A percentile compares a stretch with the other conserved stretches of the same genome.
phyloP scores from a whole-genome alignment of 2,888 invertebrate genomes.

The Cenopis cana region DNA sequence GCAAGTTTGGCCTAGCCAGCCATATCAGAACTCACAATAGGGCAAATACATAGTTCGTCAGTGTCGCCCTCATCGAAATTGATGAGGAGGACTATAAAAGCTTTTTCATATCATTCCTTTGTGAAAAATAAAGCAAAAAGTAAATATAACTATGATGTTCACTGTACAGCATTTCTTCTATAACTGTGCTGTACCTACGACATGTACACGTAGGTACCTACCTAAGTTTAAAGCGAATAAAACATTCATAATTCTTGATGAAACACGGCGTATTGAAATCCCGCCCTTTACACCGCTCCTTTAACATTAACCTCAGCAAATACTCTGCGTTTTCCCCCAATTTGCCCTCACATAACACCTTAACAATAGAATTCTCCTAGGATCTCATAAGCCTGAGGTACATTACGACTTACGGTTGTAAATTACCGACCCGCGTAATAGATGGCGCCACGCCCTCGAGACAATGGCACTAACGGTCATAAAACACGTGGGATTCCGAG shows the following conservation, averaged over 20 bases:
- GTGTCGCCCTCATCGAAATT: too few species aligned
- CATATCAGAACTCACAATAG: too few species aligned
- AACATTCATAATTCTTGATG: background rate
- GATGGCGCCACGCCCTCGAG: constrained; percentile 42
- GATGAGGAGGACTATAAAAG: too few species aligned
- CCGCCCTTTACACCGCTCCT: background rate
- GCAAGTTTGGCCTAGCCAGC: too few species aligned
- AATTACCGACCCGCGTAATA: constrained; percentile 44
- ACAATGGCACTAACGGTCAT: constrained; percentile 43
- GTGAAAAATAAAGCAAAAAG: too few species aligned
- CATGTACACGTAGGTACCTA: too few species aligned
- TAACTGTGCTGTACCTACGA: too few species aligned
- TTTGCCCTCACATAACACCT: constrained; percentile 33
- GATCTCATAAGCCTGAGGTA: constrained; percentile 41
- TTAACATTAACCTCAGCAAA: constrained; percentile 9
- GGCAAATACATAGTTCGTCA: too few species aligned
- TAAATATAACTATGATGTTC: too few species aligned
- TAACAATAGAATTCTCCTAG: constrained; percentile 39
- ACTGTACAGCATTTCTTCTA: too few species aligned
- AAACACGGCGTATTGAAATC: background rate
- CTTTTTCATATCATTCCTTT: too few species aligned
- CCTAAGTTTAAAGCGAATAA: background rate
- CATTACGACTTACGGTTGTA: constrained; percentile 41
- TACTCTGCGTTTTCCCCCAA: constrained; percentile 12
- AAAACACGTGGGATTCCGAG: constrained; percentile 42